Evolutionary conservation across 1,140 invertebrate species (phyloP).

Genomic region (Tetraneura akinire): DNA sequence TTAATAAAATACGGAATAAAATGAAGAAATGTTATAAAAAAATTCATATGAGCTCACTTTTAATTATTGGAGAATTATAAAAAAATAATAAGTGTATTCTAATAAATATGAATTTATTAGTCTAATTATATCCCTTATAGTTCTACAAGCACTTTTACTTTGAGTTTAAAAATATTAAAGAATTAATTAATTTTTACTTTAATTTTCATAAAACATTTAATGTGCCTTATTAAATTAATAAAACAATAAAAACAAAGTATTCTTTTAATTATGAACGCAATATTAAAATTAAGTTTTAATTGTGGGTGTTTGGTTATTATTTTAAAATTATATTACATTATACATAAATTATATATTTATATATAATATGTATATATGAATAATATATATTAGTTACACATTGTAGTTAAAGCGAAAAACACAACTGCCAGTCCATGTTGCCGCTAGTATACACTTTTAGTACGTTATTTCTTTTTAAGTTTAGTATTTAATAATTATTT

Average conservation of each 20-base stretch:
- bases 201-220: slow-evolving; percentile 11
- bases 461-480: slow-evolving; percentile 43
- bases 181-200: slow-evolving; percentile 19
- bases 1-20: slow-evolving; percentile 31
- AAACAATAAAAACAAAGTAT: slow-evolving; percentile 19
- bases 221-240: slow-evolving; percentile 48
- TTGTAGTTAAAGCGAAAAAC: slow-evolving; percentile 45
- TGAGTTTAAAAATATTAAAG: slow-evolving; percentile 11
- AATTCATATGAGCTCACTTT: slow-evolving; percentile 5
- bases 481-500: slow-evolving; percentile 42
- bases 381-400: slow-evolving; percentile 1
- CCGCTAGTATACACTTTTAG: slow-evolving; percentile 34
- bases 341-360: slow-evolving; percentile 1
- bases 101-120: slow-evolving; percentile 5
- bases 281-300: slow-evolving; percentile 39
- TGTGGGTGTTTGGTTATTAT: slow-evolving; percentile 19
- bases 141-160: slow-evolving; percentile 20
- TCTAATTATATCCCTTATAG: not conserved
- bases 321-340: slow-evolving; percentile 15
- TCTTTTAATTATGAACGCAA: slow-evolving; percentile 37
- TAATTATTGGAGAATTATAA: not conserved
- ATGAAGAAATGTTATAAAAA: slow-evolving; percentile 19
- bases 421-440: slow-evolving; percentile 50
- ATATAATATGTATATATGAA: slow-evolving; percentile 16
- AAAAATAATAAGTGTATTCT: not conserved